Conservation (phyloP, 2,888 invertebrate species). For the Xanthia icteritia region DNA sequence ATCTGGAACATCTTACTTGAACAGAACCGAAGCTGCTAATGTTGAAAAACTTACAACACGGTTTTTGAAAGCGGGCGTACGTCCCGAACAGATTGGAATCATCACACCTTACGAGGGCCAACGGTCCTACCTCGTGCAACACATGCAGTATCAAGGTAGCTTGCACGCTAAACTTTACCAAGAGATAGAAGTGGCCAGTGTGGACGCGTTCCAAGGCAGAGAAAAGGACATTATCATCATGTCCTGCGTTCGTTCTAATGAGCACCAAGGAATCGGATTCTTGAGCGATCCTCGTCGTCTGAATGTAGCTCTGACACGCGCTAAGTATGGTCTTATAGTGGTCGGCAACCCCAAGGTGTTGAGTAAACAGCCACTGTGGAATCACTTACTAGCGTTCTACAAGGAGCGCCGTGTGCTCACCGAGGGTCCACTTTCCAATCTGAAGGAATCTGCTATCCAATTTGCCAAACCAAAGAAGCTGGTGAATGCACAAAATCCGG, state of each 20-base stretch:
- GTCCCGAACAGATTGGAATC: conserved; percentile 99
- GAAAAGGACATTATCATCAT: conserved; percentile 99
- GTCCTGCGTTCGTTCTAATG: conserved; percentile 99
- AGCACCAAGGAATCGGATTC: conserved; percentile 99
- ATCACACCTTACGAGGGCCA: conserved; percentile 99
- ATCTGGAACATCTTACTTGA: conserved; percentile 99
- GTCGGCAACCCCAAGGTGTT: conserved; percentile 99
- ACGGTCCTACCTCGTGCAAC: conserved; percentile 98
- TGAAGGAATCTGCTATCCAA: conserved; percentile 98
- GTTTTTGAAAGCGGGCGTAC: conserved; percentile 98
- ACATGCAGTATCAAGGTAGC: conserved; percentile 99
- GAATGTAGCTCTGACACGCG: conserved; percentile 99
- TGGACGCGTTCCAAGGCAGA: conserved; percentile 99
- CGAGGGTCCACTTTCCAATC: conserved; percentile 98
- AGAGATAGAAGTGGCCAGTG: conserved; percentile 99
- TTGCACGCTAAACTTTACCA: conserved; percentile 99
- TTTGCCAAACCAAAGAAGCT: conserved; percentile 99
- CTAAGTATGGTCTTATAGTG: conserved; percentile 99
- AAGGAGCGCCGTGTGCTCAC: conserved; percentile 99
- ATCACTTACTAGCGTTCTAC: conserved; percentile 98
- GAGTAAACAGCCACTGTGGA: conserved; percentile 99
- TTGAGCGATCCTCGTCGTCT: conserved; percentile 99
- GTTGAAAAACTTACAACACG: conserved; percentile 99
- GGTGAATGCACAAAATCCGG: conserved; percentile 98
- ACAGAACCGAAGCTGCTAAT: conserved; percentile 99